Base-by-base conservation (phyloP, 2,797 vertebrate genomes). In the Acanthiza pusilla region DNA sequence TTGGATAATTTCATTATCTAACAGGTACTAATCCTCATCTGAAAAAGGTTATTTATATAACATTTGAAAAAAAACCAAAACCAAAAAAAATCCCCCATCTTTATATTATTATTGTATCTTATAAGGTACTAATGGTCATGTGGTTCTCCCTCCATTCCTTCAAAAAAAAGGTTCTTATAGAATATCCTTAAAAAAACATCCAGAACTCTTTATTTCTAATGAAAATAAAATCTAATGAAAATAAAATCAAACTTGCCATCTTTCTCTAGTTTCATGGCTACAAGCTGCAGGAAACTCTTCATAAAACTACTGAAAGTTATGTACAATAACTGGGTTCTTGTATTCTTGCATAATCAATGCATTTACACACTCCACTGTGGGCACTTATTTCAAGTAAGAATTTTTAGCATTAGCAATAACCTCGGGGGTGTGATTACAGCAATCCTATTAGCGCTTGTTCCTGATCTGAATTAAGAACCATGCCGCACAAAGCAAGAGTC, bases 1-100 rank as follows among this genome's bases (percentile, higher is more conserved):
- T 65, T 54, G 16, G 9, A 32, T 42, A 43, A 76, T 65, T 73
- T 51, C 3, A 23, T 80, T 51, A 73, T 26, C 30, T 36, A 90
- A 62, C 10, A 53, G 11, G 22, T 36, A 62, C 10, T 53, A 81
- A 45, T 11, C 7, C 16, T 71, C 12, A 67, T 29, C 30, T 42
- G 13, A 51, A 83, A 75, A 89, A 72, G 13, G 10, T 29, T 75
- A n/a, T 65, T 68, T 51, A 58, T 9, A 9, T 27, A 43, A 42
- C 19, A 45, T 32, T 61, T 27, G 4, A 7, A 36, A 82, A 54
- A 29, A 30, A 54, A 29, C 7, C 19, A 13, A 34, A n/a, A n/a
- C n/a, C n/a, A n/a, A n/a, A n/a, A 1, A 2, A 4, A 16, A 10
- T 3, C 9, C 14, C 17, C 26, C 6, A 23, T 5, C 23, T 72